Conservation (phyloP, 1,140 invertebrate species). For the Andrena cerasifolii region DNA sequence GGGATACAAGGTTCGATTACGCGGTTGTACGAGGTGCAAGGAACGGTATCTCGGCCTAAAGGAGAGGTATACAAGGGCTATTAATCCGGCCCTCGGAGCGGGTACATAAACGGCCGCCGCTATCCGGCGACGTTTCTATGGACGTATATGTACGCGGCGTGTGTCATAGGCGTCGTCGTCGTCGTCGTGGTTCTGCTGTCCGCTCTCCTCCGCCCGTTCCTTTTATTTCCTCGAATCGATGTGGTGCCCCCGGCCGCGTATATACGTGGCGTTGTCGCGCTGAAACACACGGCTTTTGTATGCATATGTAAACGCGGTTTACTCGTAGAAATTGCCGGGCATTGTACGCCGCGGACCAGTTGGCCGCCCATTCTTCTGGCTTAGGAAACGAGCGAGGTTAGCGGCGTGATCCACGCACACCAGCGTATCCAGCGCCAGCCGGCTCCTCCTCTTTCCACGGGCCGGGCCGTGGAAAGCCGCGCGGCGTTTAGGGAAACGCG, state of each 20-base stretch:
- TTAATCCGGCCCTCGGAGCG: conserved; percentile 55
- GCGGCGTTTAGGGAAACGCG: conserved; percentile 45
- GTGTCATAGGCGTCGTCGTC: conserved; percentile 36
- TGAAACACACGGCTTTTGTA: conserved; percentile 70
- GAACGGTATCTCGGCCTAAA: conserved; percentile 47
- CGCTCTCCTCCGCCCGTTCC: conserved; percentile 8
- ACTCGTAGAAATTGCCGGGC: conserved; percentile 69
- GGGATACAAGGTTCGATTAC: conserved; percentile 53
- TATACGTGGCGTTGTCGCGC: conserved; percentile 63
- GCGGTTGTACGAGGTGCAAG: conserved; percentile 41
- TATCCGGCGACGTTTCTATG: conserved; percentile 70
- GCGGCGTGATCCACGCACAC: conserved; percentile 59
- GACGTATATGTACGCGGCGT: conserved; percentile 46
- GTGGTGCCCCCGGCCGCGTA: conserved; percentile 47
- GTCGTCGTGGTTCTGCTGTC: conserved; percentile 15
- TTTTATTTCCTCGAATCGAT: conserved; percentile 74
- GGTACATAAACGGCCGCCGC: conserved; percentile 55
- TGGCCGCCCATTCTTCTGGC: conserved; percentile 58
- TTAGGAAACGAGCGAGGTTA: conserved; percentile 62
- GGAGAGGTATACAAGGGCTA: conserved; percentile 52
- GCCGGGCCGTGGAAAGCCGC: conserved; percentile 7
- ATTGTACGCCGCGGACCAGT: conserved; percentile 63
- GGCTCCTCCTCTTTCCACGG: neutral
- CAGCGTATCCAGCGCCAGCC: conserved; percentile 39
- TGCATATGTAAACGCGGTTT: conserved; percentile 77